Conservation (phyloP, 1,140 invertebrate species). For the Galleria mellonella region DNA sequence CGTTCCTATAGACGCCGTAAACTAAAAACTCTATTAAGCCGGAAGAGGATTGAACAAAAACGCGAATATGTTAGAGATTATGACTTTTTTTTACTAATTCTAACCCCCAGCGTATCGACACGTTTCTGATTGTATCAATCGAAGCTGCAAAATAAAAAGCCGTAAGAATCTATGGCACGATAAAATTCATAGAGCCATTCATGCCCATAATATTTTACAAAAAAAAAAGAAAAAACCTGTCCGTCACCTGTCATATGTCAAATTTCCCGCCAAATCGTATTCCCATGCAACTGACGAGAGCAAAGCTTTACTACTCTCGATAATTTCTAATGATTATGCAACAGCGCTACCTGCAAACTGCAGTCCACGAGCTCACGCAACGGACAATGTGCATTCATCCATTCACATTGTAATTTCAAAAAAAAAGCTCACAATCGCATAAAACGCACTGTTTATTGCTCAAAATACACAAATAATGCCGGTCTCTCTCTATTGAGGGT, state of each 20-base stretch:
- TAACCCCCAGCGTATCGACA: slow-evolving; percentile 45
- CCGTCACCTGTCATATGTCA: slow-evolving; percentile 35
- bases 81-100: slow-evolving; percentile 37
- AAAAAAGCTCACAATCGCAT: slow-evolving; percentile 60
- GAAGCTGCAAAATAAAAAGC: not conserved
- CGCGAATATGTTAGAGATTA: slow-evolving; percentile 17
- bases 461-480: slow-evolving; percentile 70
- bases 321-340: slow-evolving; percentile 68
- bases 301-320: slow-evolving; percentile 30
- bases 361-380: slow-evolving; percentile 64
- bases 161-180: too few species aligned
- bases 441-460: slow-evolving; percentile 72
- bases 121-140: slow-evolving; percentile 20
- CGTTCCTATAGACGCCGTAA: not conserved
- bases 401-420: slow-evolving; percentile 61
- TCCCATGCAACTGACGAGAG: slow-evolving; percentile 43
- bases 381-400: slow-evolving; percentile 68
- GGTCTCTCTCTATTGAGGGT: slow-evolving; percentile 56
- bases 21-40: not conserved
- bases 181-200: not conserved
- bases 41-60: not conserved
- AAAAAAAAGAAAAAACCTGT: slow-evolving; percentile 14
- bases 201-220: not conserved
- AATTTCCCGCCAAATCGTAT: slow-evolving; percentile 48
- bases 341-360: slow-evolving; percentile 55